These are phyloP conservation scores for Bruchidius siliquastri DNA, from an alignment of 2,888 invertebrate species.

Conservation along the genomic window DNA sequence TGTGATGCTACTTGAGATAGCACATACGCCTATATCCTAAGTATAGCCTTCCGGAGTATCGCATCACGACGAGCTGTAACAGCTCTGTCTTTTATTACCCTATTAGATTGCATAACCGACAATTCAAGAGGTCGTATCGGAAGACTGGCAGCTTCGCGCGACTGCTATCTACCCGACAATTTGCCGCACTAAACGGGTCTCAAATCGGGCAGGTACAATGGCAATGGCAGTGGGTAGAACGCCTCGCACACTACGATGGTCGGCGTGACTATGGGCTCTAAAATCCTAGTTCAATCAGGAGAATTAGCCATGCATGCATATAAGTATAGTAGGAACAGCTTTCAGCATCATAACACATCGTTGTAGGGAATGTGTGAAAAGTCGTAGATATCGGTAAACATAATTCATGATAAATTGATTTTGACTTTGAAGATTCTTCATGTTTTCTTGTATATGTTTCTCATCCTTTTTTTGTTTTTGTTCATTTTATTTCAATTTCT, in stretches of 20 bases:
- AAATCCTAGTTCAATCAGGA: neutral
- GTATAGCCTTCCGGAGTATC: slow-evolving; percentile 9
- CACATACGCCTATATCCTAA: neutral
- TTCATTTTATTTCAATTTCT: too few relatives aligned
- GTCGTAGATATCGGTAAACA: too few relatives aligned
- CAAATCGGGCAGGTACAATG: neutral
- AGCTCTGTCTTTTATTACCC: slow-evolving; percentile 28
- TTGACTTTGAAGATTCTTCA: too few relatives aligned
- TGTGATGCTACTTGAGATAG: neutral
- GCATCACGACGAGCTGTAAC: slow-evolving; percentile 25
- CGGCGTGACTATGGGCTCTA: neutral
- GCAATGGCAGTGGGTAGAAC: neutral
- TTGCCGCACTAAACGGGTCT: neutral
- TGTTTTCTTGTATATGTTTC: too few relatives aligned
- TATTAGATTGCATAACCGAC: slow-evolving; percentile 26
- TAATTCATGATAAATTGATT: too few relatives aligned
- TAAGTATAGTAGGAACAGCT: neutral
- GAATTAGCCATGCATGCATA: neutral
- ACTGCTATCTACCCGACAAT: neutral
- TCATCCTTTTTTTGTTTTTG: too few relatives aligned
- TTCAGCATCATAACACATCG: neutral
- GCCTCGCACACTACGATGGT: neutral
- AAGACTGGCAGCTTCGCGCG: neutral
- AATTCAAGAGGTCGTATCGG: slow-evolving; percentile 13
- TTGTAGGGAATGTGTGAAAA: too few relatives aligned